Evolutionary conservation across 1,140 invertebrate species (phyloP).

Genomic region (Drosophila ficusphila): DNA sequence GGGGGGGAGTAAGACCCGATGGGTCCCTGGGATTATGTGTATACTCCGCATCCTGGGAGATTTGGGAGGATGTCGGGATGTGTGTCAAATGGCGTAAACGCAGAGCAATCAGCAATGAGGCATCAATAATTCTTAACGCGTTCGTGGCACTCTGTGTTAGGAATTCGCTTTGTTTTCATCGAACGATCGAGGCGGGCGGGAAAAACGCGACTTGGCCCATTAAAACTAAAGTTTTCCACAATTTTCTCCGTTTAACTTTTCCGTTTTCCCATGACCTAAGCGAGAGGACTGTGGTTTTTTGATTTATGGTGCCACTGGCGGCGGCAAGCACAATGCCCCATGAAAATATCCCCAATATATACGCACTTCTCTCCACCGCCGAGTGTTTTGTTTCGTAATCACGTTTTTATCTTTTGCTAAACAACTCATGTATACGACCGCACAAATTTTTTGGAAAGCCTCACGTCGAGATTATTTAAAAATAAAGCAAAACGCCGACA

Average conservation of each 20-base stretch:
- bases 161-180: conserved; percentile 29
- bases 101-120: conserved; percentile 78
- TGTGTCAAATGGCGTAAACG: conserved; percentile 76
- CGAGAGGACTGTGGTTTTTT: conserved; percentile 42
- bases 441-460: conserved; percentile 2
- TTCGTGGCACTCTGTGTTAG: conserved; percentile 40
- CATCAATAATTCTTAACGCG: conserved; percentile 78
- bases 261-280: conserved; percentile 52
- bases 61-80: conserved; percentile 19
- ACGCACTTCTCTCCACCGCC: conserved; percentile 35
- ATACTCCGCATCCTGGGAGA: neutral
- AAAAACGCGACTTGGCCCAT: conserved; percentile 44
- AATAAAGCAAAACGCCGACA: conserved; percentile 17
- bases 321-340: conserved; percentile 50
- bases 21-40: neutral
- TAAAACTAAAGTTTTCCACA: conserved; percentile 72
- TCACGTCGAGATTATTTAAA: conserved; percentile 38
- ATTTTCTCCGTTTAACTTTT: conserved; percentile 51
- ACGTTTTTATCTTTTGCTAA: conserved; percentile 70
- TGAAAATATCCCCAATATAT: conserved; percentile 34
- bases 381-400: conserved; percentile 65
- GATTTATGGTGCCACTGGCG: conserved; percentile 78
- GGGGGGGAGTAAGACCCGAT: neutral
- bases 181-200: conserved; percentile 3
- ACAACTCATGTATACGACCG: conserved; percentile 38